Percentiles rank a stretch among this genome's conserved stretches.
Evolutionary conservation across 2,797 vertebrate genomes (phyloP).

Genomic region (Microctenopoma stevenorrisi): DNA sequence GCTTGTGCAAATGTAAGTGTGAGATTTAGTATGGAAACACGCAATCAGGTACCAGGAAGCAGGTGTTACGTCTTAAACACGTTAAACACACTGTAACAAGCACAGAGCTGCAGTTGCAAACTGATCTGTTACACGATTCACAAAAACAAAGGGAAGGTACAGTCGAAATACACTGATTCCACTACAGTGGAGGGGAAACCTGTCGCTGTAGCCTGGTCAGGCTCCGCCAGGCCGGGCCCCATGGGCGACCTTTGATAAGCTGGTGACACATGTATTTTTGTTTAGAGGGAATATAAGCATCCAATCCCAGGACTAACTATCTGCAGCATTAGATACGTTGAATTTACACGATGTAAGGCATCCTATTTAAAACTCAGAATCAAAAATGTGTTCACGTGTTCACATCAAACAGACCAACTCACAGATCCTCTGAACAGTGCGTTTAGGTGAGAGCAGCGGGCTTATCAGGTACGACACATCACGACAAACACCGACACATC

Average conservation of each 20-base stretch:
- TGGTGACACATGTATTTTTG: too few species aligned
- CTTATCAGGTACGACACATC: conserved; percentile 9
- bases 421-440: not conserved
- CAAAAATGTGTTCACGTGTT: too few species aligned
- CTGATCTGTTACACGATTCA: conserved; percentile 24
- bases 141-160: conserved; percentile 4
- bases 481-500: conserved; percentile 30
- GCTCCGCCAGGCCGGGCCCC: too few species aligned
- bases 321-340: too few species aligned
- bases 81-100: not conserved
- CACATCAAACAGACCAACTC: conserved; percentile 25
- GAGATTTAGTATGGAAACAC: not conserved
- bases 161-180: too few species aligned
- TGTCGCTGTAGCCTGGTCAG: too few species aligned
- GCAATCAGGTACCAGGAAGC: not conserved
- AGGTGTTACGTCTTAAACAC: conserved; percentile 4
- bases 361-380: too few species aligned
- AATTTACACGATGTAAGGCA: too few species aligned
- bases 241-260: too few species aligned
- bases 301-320: too few species aligned
- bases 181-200: too few species aligned
- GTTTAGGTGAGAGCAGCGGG: conserved; percentile 3
- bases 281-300: too few species aligned
- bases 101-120: not conserved
- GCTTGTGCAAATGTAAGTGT: not conserved